These are phyloP conservation scores for Xestia xanthographa DNA, from an alignment of 2,888 invertebrate genomes.

Conservation along the genomic window DNA sequence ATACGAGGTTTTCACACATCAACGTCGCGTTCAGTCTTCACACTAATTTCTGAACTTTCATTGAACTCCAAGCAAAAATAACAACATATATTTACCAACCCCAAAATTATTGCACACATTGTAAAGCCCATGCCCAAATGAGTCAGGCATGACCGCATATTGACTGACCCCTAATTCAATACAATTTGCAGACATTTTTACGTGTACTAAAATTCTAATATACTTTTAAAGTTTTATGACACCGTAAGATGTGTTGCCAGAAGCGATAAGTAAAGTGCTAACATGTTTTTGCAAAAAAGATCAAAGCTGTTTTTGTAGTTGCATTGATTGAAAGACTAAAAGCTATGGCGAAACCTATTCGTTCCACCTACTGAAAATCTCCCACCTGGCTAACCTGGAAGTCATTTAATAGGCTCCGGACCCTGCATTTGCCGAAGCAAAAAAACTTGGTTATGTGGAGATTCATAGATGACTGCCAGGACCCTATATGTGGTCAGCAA, in stretches of 20 bases:
- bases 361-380: not conserved
- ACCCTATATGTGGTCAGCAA: not conserved
- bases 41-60: not conserved
- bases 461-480: not conserved
- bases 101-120: conserved; percentile 16
- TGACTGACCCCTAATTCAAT: conserved; percentile 39
- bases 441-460: not conserved
- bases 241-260: conserved; percentile 51
- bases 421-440: too few species aligned
- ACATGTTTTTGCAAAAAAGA: not conserved
- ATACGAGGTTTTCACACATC: not conserved
- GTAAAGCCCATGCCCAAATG: conserved; percentile 27
- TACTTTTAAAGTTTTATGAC: conserved; percentile 57
- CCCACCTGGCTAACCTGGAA: not conserved
- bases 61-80: not conserved
- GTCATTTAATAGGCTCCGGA: not conserved
- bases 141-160: conserved; percentile 48
- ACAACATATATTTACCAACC: not conserved
- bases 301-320: not conserved
- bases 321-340: not conserved
- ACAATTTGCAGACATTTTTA: conserved; percentile 64
- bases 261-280: conserved; percentile 1
- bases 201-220: conserved; percentile 60
- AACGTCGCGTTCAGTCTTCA: not conserved
- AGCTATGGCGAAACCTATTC: not conserved